Evolutionary conservation across 2,888 invertebrate genomes (phyloP).

Genomic region (Fabriciana adippe): DNA sequence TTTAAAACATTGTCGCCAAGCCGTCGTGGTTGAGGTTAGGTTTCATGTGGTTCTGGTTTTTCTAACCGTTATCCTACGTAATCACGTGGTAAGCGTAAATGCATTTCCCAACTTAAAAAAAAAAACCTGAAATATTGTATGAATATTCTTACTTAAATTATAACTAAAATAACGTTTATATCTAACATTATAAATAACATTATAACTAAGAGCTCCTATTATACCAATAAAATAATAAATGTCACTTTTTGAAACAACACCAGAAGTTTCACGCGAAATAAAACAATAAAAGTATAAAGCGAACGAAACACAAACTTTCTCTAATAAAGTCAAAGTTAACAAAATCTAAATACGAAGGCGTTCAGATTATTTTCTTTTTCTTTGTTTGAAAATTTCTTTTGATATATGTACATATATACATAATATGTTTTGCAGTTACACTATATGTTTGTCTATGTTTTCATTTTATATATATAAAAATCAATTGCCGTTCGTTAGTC

Average conservation of each 20-base stretch:
- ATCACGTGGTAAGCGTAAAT: too few species aligned
- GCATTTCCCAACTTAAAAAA: too few species aligned
- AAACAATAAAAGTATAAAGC: slow-evolving; percentile 11
- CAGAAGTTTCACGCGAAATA: slow-evolving; percentile 2
- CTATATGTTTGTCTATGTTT: too few species aligned
- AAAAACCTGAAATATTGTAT: too few species aligned
- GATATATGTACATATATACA: too few species aligned
- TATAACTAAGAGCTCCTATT: background rate
- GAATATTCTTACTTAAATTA: background rate
- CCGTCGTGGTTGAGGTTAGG: too few species aligned
- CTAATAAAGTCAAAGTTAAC: slow-evolving; percentile 15
- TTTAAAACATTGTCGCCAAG: too few species aligned
- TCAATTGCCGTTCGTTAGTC: too few species aligned
- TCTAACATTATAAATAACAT: background rate
- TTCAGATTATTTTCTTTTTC: slow-evolving; percentile 7
- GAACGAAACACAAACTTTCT: slow-evolving; percentile 8
- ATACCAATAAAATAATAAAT: slow-evolving; percentile 11
- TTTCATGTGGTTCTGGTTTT: too few species aligned
- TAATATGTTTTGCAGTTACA: too few species aligned
- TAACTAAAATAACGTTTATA: background rate
- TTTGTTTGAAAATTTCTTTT: background rate
- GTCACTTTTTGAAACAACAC: background rate
- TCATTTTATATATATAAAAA: too few species aligned
- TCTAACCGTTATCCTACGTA: too few species aligned
- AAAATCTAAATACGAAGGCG: slow-evolving; percentile 5